A percentile compares a stretch with the other conserved stretches of the same genome.
These are phyloP conservation scores for Aphyosemion australe DNA, from an alignment of 2,113 vertebrate genomes.

Conservation along the genomic window DNA sequence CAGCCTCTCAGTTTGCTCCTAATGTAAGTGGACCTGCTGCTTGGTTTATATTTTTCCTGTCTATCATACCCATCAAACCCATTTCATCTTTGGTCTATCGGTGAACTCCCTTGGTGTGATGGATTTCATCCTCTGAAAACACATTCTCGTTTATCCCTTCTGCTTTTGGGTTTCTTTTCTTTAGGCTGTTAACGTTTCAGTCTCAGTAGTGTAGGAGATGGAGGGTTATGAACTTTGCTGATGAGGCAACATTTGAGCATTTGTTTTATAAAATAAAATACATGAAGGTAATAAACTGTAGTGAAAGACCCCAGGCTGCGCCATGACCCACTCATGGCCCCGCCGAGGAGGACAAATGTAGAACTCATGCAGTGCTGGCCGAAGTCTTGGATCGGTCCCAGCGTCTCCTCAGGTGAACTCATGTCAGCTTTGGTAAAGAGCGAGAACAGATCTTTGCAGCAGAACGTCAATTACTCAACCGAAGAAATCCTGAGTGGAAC, in stretches of 20 bases:
- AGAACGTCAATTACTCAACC: constrained; percentile 2
- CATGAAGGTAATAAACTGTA: constrained; percentile 5
- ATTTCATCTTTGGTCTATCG: not conserved
- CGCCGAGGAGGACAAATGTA: constrained; percentile 37
- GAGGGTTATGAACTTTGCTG: constrained; percentile 16
- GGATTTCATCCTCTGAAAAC: constrained; percentile 14
- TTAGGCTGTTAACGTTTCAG: not conserved
- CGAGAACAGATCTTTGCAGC: not conserved
- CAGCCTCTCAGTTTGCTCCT: not conserved
- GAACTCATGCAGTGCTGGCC: constrained; percentile 37
- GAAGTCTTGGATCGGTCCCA: constrained; percentile 52
- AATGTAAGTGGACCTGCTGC: constrained; percentile 32
- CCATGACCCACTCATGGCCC: constrained; percentile 29
- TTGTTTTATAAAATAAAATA: constrained; percentile 16
- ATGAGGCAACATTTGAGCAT: constrained; percentile 4
- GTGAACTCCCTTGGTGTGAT: constrained; percentile 3
- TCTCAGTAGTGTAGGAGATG: not conserved
- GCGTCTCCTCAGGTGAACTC: constrained; percentile 66
- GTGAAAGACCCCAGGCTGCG: constrained; percentile 11
- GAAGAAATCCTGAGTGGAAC: constrained; percentile 6
- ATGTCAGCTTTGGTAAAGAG: constrained; percentile 30
- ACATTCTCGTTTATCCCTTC: not conserved
- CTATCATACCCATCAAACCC: constrained; percentile 19
- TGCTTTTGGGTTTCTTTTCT: not conserved
- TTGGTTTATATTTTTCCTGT: constrained; percentile 54